A percentile compares a stretch with the other conserved stretches of the same genome.
phyloP scores from a whole-genome alignment of 2,113 vertebrate genomes.

The Cyanocitta stelleri region DNA sequence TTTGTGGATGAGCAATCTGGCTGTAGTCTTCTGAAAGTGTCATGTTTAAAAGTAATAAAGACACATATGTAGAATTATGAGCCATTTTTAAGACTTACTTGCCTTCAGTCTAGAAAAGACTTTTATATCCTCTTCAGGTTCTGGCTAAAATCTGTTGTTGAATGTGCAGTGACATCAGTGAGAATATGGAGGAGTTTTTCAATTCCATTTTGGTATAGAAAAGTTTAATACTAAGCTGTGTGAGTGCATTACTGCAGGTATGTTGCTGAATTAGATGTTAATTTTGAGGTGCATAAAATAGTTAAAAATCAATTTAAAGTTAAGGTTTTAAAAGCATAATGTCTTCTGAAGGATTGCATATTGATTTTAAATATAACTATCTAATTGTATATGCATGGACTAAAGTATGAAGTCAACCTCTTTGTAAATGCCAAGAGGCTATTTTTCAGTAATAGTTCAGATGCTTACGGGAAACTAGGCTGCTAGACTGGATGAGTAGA shows the following conservation, averaged over 20 bases:
- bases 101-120: neutral
- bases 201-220: neutral
- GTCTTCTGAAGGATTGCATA: conserved; percentile 81
- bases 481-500: conserved; percentile 71
- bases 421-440: conserved; percentile 82
- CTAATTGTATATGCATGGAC: conserved; percentile 81
- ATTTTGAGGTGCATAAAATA: conserved; percentile 81
- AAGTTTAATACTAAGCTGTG: conserved; percentile 51
- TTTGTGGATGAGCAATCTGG: neutral
- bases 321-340: conserved; percentile 83
- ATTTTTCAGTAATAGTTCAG: conserved; percentile 82
- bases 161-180: neutral
- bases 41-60: neutral
- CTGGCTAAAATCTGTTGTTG: neutral
- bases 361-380: conserved; percentile 86
- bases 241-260: conserved; percentile 62
- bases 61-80: neutral
- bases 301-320: conserved; percentile 84
- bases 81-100: neutral
- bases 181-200: conserved; percentile 15
- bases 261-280: conserved; percentile 75
- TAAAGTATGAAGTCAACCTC: conserved; percentile 82
- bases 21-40: neutral
- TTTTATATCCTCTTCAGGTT: neutral
- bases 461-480: conserved; percentile 79